Evolutionary conservation across 2,797 vertebrate species (phyloP).

Genomic region (Apogon talboti): DNA sequence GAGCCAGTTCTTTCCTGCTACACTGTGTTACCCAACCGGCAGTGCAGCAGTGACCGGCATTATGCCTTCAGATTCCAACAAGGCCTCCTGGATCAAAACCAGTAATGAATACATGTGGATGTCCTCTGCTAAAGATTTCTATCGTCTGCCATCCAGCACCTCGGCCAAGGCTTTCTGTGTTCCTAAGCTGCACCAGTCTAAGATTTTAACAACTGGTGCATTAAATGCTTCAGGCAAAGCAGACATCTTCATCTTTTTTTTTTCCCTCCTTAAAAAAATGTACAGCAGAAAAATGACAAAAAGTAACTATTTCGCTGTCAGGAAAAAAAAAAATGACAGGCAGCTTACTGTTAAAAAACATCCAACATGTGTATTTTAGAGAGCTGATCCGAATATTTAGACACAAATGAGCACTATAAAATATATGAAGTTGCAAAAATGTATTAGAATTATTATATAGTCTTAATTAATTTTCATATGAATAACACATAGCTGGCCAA

Average conservation of each 20-base stretch:
- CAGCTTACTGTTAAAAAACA: constrained; percentile 11
- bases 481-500: constrained; percentile 3
- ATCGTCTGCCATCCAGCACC: constrained; percentile 35
- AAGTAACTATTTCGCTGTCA: constrained; percentile 7
- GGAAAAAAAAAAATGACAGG: neutral
- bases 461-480: neutral
- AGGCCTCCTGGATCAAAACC: constrained; percentile 64
- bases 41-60: constrained; percentile 72
- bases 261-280: neutral
- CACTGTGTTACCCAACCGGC: constrained; percentile 68
- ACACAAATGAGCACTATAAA: constrained; percentile 6
- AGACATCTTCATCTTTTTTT: constrained; percentile 27
- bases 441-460: neutral
- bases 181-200: constrained; percentile 34
- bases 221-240: constrained; percentile 22
- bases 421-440: neutral
- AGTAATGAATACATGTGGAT: constrained; percentile 72
- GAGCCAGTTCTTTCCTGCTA: constrained; percentile 76
- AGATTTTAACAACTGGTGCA: constrained; percentile 36
- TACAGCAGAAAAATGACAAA: neutral
- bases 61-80: constrained; percentile 61
- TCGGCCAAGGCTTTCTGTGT: constrained; percentile 45
- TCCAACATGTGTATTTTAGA: constrained; percentile 15
- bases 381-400: neutral
- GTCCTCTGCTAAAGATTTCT: constrained; percentile 49